Conservation (phyloP, 1,140 invertebrate genomes). For the Bombus haemorrhoidalis region DNA sequence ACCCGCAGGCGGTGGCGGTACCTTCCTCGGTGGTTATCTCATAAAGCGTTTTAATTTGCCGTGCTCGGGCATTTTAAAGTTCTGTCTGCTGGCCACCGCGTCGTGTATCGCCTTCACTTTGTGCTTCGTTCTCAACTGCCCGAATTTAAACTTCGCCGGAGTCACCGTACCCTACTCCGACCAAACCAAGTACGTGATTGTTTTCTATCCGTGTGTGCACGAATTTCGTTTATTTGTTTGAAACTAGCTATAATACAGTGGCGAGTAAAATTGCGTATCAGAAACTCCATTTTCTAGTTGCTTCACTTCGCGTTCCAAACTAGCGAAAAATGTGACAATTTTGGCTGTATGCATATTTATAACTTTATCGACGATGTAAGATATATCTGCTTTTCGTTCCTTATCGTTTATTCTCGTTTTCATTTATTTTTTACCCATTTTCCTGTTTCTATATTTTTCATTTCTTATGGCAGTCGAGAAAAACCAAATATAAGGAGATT, state of each 20-base stretch:
- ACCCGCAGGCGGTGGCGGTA: constrained; percentile 89
- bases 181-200: constrained; percentile 78
- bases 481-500: too few species aligned
- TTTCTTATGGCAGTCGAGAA: too few species aligned
- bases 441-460: not conserved
- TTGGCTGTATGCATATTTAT: not conserved
- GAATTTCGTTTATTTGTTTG: not conserved
- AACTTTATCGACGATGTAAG: not conserved
- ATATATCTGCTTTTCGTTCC: too few species aligned
- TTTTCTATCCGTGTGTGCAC: not conserved
- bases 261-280: not conserved
- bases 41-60: constrained; percentile 89
- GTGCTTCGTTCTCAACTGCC: constrained; percentile 89
- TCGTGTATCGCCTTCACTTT: constrained; percentile 85
- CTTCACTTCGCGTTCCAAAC: not conserved
- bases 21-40: constrained; percentile 91
- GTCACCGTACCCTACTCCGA: constrained; percentile 85
- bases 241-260: not conserved
- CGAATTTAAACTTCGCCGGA: constrained; percentile 89
- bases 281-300: not conserved
- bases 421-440: not conserved
- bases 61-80: constrained; percentile 89
- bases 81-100: constrained; percentile 86
- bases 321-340: not conserved
- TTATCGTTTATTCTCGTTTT: not conserved